Conservation (phyloP, 2,888 invertebrate species). For the Incurvaria masculella region DNA sequence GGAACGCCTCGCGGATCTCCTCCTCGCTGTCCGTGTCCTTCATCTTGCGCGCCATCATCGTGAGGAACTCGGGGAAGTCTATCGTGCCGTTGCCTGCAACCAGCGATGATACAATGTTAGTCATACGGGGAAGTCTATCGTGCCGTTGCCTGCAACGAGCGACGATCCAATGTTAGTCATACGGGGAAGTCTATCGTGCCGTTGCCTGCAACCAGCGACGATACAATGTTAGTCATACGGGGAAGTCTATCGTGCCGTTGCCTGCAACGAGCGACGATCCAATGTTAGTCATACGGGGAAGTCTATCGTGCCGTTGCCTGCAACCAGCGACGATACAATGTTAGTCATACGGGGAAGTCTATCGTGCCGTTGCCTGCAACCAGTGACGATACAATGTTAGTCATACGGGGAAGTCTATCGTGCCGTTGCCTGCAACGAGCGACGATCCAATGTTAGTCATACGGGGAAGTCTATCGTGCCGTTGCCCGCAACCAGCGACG, state of each 20-base stretch:
- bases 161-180: slow-evolving; percentile 99
- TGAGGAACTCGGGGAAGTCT: slow-evolving; percentile 99
- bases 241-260: too few species aligned
- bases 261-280: slow-evolving; percentile 99
- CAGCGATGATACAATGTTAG: neutral
- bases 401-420: slow-evolving; percentile 99
- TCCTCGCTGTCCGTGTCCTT: slow-evolving; percentile 99
- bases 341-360: too few species aligned
- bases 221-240: neutral
- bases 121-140: too few species aligned
- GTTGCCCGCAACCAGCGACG: too few species aligned
- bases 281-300: slow-evolving; percentile 99
- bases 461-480: too few species aligned
- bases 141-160: slow-evolving; percentile 99
- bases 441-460: neutral
- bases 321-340: slow-evolving; percentile 18
- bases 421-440: slow-evolving; percentile 86
- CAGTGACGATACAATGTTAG: slow-evolving; percentile 99
- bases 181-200: slow-evolving; percentile 99
- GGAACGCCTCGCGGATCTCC: slow-evolving; percentile 98
- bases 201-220: slow-evolving; percentile 70
- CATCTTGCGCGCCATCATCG: slow-evolving; percentile 99
- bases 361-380: slow-evolving; percentile 99
- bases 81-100: slow-evolving; percentile 96
- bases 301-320: slow-evolving; percentile 99